Conservation (phyloP, 1,140 invertebrate genomes). For the Bombus balteatus region DNA sequence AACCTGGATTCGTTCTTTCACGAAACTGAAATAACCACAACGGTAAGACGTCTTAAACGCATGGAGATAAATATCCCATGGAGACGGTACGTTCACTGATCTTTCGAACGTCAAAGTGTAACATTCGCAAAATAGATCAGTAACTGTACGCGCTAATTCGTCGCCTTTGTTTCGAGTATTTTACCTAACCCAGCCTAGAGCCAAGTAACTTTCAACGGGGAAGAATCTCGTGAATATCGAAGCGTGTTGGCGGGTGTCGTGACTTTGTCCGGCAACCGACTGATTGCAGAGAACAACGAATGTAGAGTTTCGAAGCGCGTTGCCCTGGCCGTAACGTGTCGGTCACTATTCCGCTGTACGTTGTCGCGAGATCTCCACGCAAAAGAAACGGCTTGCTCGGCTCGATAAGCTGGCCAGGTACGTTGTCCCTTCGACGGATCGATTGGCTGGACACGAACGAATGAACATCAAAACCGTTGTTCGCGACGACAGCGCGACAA, state of each 20-base stretch:
- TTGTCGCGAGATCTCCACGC: conserved; percentile 27
- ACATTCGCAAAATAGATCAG: not conserved
- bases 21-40: not conserved
- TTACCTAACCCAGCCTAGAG: too few species aligned
- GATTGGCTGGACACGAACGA: conserved; percentile 34
- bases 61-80: not conserved
- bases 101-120: not conserved
- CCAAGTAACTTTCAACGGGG: too few species aligned
- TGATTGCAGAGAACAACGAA: conserved; percentile 7
- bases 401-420: conserved; percentile 13
- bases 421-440: conserved; percentile 34
- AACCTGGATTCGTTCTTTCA: conserved; percentile 15
- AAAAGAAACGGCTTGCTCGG: conserved; percentile 20
- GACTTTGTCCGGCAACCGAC: not conserved
- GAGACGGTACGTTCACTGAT: not conserved
- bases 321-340: conserved; percentile 5
- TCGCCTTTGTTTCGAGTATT: too few species aligned
- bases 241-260: conserved; percentile 14
- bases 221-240: not conserved
- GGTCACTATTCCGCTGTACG: not conserved
- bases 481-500: not conserved
- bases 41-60: not conserved
- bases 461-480: conserved; percentile 17
- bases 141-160: not conserved
- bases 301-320: not conserved